Percentiles rank a stretch among this genome's conserved stretches.
Evolutionary conservation across 2,113 vertebrate species (phyloP).

Genomic region (Macquaria ambigua): DNA sequence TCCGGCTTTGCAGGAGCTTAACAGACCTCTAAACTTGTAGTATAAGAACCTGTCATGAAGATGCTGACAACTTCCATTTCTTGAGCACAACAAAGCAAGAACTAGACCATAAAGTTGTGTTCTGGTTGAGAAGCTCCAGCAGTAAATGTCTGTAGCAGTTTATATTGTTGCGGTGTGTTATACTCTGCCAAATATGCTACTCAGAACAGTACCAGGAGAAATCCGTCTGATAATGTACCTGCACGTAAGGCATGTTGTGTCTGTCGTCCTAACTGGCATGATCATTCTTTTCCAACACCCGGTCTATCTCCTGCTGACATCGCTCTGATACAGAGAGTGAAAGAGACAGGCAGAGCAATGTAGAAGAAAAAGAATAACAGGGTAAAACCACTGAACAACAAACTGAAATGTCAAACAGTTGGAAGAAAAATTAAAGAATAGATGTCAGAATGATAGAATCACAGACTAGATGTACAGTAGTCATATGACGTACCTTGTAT

Average conservation of each 20-base stretch:
- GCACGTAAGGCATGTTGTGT: constrained; percentile 19
- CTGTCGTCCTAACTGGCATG: neutral
- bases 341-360: neutral
- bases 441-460: neutral
- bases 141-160: neutral
- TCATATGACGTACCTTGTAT: neutral
- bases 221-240: neutral
- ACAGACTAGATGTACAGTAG: neutral
- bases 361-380: neutral
- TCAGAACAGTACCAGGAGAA: neutral
- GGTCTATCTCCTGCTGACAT: constrained; percentile 20
- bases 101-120: neutral
- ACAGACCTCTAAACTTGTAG: neutral
- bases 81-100: neutral
- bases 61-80: neutral
- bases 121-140: neutral
- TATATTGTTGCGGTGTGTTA: neutral
- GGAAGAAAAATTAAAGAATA: neutral
- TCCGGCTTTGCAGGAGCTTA: neutral
- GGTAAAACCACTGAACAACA: neutral
- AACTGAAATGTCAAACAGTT: neutral
- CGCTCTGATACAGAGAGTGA: neutral
- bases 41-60: neutral
- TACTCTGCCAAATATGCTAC: neutral
- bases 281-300: neutral